These are phyloP conservation scores for Latrodectus hesperus DNA, from an alignment of 2,888 invertebrate species.

Conservation along the genomic window DNA sequence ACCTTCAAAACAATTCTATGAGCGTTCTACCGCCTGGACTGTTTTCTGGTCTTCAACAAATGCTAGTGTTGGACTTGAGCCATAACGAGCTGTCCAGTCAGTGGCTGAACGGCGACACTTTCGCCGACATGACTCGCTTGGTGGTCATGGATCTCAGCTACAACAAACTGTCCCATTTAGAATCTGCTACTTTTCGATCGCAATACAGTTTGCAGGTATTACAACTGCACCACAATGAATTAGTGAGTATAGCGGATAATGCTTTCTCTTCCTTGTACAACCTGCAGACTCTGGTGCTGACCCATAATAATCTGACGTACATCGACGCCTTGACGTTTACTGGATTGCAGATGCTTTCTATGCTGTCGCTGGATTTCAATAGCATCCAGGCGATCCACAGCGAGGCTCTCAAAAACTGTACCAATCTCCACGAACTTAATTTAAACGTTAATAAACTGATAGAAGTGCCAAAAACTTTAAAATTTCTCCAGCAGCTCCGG, in stretches of 20 bases:
- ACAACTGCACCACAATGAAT: conserved; percentile 87
- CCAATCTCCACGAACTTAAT: conserved; percentile 91
- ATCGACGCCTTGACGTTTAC: conserved; percentile 90
- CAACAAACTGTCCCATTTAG: conserved; percentile 86
- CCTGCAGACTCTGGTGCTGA: conserved; percentile 89
- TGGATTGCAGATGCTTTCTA: conserved; percentile 88
- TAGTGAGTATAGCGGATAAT: conserved; percentile 88
- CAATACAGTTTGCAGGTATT: conserved; percentile 89
- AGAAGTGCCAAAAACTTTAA: conserved; percentile 86
- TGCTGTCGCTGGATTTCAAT: conserved; percentile 90
- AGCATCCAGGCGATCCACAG: conserved; percentile 87
- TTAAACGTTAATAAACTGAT: conserved; percentile 90
- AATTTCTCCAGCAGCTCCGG: conserved; percentile 88
- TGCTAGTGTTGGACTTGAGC: conserved; percentile 90
- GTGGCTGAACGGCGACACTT: conserved; percentile 91
- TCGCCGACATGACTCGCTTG: conserved; percentile 89
- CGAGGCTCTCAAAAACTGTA: conserved; percentile 92
- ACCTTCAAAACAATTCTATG: conserved; percentile 93
- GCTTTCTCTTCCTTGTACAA: conserved; percentile 94
- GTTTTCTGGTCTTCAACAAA: conserved; percentile 84
- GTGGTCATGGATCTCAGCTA: conserved; percentile 89
- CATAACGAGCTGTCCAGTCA: conserved; percentile 87
- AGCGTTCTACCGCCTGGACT: conserved; percentile 89
- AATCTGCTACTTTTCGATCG: conserved; percentile 89
- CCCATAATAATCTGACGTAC: conserved; percentile 88